phyloP scores from a whole-genome alignment of 2,888 invertebrate genomes.

The Coelinius sp. region DNA sequence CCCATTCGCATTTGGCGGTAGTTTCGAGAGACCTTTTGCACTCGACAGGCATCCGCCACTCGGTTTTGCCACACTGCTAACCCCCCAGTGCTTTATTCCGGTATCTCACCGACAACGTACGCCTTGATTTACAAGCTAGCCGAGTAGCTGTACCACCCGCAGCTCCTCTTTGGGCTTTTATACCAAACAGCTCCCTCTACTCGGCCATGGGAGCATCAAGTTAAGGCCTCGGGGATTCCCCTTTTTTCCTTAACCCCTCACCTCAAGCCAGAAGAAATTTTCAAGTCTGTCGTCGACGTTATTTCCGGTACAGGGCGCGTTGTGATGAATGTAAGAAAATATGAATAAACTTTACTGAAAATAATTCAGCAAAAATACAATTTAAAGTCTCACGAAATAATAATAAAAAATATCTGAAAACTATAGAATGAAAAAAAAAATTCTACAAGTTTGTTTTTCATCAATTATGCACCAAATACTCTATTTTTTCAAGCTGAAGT shows the following conservation, averaged over 20 bases:
- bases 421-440: too few species aligned
- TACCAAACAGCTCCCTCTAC: slow-evolving; percentile 39
- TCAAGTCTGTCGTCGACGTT: slow-evolving; percentile 48
- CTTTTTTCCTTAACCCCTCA: slow-evolving; percentile 23
- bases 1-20: slow-evolving; percentile 40
- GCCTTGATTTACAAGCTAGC: slow-evolving; percentile 58
- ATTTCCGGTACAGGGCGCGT: slow-evolving; percentile 45
- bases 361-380: too few species aligned
- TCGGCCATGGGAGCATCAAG: slow-evolving; percentile 4
- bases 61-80: slow-evolving; percentile 33
- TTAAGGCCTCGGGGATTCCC: background rate
- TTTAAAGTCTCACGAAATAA: too few species aligned
- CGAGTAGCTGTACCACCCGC: slow-evolving; percentile 21
- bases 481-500: background rate
- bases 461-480: background rate
- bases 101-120: slow-evolving; percentile 58
- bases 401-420: too few species aligned
- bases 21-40: slow-evolving; percentile 56
- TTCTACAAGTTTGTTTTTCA: background rate
- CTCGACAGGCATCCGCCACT: slow-evolving; percentile 49
- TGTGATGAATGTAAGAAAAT: slow-evolving; percentile 39
- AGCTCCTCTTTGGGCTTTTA: slow-evolving; percentile 38
- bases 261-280: slow-evolving; percentile 39
- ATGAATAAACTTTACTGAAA: slow-evolving; percentile 3
- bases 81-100: slow-evolving; percentile 38